Percentiles rank a stretch among this genome's conserved stretches.
These are phyloP conservation scores for Acholoe squamosa DNA, from an alignment of 2,888 invertebrate species.

Conservation along the genomic window DNA sequence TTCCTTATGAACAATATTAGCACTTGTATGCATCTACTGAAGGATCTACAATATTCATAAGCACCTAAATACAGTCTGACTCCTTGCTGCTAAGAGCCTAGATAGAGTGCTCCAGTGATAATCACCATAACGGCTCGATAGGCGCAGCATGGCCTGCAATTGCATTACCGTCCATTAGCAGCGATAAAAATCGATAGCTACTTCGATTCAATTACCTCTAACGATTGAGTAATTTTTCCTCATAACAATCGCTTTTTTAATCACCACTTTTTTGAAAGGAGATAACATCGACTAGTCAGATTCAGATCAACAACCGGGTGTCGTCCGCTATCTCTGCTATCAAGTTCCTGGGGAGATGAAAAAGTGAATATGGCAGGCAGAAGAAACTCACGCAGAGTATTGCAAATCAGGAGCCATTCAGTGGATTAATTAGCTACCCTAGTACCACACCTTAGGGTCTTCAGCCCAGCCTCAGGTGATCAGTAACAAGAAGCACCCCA, in stretches of 20 bases:
- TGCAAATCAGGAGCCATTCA: slow-evolving; percentile 25
- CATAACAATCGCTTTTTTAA: background rate
- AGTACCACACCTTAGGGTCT: background rate
- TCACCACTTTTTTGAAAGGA: background rate
- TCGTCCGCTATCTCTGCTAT: slow-evolving; percentile 7
- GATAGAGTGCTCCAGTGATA: background rate
- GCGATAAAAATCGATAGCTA: slow-evolving; percentile 4
- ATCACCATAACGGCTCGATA: background rate
- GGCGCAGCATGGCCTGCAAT: background rate
- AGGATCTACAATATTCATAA: background rate
- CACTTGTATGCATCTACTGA: too few species aligned
- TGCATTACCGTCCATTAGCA: background rate
- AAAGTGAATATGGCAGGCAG: too few species aligned
- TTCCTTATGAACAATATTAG: too few species aligned
- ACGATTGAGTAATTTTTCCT: background rate
- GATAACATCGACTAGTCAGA: too few species aligned
- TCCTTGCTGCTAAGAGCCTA: background rate
- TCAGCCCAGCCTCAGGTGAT: background rate
- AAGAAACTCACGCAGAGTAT: background rate
- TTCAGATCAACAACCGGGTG: background rate
- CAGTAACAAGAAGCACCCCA: background rate
- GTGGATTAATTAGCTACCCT: slow-evolving; percentile 16
- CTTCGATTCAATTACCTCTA: slow-evolving; percentile 16
- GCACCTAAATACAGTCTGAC: background rate
- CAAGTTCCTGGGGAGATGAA: background rate